phyloP scores from a whole-genome alignment of 2,888 invertebrate genomes.

The Tinea trinotella region DNA sequence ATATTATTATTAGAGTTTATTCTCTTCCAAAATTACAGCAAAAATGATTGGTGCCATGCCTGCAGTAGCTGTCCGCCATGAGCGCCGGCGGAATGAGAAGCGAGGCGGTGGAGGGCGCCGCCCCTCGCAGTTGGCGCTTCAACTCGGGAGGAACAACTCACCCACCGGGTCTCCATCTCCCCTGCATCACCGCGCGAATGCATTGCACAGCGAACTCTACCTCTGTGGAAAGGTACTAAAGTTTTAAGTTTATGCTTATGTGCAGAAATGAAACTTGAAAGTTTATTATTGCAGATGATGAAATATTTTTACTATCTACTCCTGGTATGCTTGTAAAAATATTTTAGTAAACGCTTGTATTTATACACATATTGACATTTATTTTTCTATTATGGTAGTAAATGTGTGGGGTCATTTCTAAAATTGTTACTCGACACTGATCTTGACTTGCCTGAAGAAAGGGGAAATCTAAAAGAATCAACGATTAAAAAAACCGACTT shows the following conservation, averaged over 20 bases:
- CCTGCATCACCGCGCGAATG: constrained; percentile 59
- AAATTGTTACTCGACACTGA: no score
- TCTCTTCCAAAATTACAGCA: constrained; percentile 33
- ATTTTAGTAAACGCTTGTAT: no score
- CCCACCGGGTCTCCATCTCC: constrained; percentile 78
- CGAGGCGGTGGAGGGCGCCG: constrained; percentile 73
- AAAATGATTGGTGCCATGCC: constrained; percentile 91
- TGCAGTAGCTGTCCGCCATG: constrained; percentile 87
- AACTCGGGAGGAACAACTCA: constrained; percentile 70
- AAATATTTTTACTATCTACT: no score
- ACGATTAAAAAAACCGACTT: no score
- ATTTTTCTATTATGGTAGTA: no score
- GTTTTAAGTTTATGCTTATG: background rate
- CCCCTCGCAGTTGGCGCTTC: constrained; percentile 76
- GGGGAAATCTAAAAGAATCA: no score
- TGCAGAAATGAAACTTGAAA: no score
- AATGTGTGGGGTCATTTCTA: no score
- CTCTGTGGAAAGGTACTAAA: constrained; percentile 78
- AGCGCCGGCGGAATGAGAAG: constrained; percentile 82
- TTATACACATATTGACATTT: no score
- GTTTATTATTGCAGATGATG: no score
- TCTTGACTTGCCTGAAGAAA: no score
- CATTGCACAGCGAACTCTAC: constrained; percentile 76
- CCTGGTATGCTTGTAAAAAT: no score
- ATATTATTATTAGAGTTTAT: background rate